Evolutionary conservation across 1,140 invertebrate species (phyloP), one percentile per base, ranked within the genome.

Genomic region (Pseudomyrmex cubaensis): DNA sequence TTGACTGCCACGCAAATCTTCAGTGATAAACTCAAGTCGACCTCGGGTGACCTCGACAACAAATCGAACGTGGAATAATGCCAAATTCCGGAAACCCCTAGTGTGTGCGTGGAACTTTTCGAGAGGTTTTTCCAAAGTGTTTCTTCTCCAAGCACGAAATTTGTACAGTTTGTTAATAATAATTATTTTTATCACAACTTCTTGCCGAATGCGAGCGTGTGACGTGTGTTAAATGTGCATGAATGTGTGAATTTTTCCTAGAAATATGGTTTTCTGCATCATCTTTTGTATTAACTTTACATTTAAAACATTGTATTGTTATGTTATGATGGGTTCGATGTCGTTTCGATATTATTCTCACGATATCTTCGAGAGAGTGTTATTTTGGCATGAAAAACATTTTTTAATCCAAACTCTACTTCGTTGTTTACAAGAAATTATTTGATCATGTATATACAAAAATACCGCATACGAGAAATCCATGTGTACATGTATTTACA

Each of bases 151-250:
- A 35, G 13, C 17, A 78, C 76, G 44, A 70, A 35, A 72, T 80
- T 48, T 59, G 12, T 72, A 80, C 46, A 72, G 76, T 80, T 80
- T 80, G 76, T 80, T 80, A 59, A 70, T 20, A 48, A 78, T 44
- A 35, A 72, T 80, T 59, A 59, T 78, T 20, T 69, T 57, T 35
- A 25, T 25, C 13, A 48, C 64, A 44, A 56, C 25, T 59, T 46
- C 44, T 35, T 35, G 54, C n/a, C 44, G 12, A 72, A 12, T 59
- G 66, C 66, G 56, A 67, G 52, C 66, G 76, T 72, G 76, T 56
- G 13, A 78, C 70, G 76, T 80, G 76, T 70, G 54, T 50, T 59
- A 50, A 80, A 72, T 80, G 76, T 80, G 76, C 66, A 80, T 80
- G 76, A 70, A 80, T 70, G 76, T 80, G 76, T 80, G 22, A 22